Evolutionary conservation across 37 sponge, comb jelly and placozoan species (phyloP).

Genomic region (Bolinopsis microptera): DNA sequence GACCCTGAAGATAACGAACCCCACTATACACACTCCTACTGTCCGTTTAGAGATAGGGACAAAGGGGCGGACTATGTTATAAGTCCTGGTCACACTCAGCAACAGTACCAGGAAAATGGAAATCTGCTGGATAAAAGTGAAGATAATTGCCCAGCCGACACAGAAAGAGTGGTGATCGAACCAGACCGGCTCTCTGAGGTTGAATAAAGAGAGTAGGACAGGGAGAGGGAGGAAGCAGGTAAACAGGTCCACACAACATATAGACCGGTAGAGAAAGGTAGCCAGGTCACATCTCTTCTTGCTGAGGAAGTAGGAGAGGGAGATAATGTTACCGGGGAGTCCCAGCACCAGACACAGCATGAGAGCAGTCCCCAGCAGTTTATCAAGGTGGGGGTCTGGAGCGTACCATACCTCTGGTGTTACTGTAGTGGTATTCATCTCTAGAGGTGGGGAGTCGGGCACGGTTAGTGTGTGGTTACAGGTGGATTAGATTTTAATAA

Average conservation of each 20-base stretch:
- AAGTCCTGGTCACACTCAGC: slow-evolving; percentile 18
- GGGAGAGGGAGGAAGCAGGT: background rate
- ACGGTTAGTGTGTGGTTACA: too few species aligned
- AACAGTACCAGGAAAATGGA: slow-evolving; percentile 3
- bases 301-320: slow-evolving; percentile 8
- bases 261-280: background rate
- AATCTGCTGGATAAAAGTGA: background rate
- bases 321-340: slow-evolving; percentile 8
- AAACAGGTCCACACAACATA: background rate
- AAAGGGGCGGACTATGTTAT: background rate
- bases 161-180: background rate
- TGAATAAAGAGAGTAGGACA: background rate
- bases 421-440: too few species aligned
- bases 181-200: background rate
- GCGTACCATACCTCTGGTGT: background rate
- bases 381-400: background rate
- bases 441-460: too few species aligned
- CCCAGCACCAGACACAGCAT: background rate
- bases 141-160: slow-evolving; percentile 11
- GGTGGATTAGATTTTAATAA: too few species aligned
- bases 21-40: background rate
- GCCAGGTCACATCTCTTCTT: background rate
- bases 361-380: background rate
- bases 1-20: background rate
- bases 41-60: background rate